Evolutionary conservation across 2,113 vertebrate genomes (phyloP).

Genomic region (Calidris pygmaea): DNA sequence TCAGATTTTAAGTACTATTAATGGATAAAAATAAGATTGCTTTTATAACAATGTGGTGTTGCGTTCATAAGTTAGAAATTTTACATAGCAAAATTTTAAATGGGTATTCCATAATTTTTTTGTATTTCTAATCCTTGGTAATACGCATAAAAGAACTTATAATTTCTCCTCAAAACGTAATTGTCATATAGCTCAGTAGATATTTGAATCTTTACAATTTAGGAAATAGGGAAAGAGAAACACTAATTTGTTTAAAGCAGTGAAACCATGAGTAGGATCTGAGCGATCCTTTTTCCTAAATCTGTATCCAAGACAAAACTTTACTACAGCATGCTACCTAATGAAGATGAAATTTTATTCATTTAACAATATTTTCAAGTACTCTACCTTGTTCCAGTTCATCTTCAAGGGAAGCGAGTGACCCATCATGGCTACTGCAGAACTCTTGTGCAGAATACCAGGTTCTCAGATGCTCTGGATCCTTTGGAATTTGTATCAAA

Average conservation of each 20-base stretch:
- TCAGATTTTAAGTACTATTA: not conserved
- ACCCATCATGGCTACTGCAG: constrained; percentile 79
- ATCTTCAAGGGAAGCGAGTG: constrained; percentile 82
- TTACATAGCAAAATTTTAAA: not conserved
- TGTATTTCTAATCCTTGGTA: not conserved
- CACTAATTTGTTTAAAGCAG: not conserved
- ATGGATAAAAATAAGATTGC: not conserved
- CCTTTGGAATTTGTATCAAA: constrained; percentile 82
- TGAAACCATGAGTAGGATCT: not conserved
- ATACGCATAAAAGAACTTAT: not conserved
- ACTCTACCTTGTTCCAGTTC: constrained; percentile 91
- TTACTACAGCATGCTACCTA: not conserved
- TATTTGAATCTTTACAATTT: not conserved
- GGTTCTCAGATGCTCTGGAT: constrained; percentile 73
- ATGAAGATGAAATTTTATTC: not conserved
- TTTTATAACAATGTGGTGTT: not conserved
- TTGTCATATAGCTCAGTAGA: not conserved
- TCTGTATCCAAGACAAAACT: not conserved
- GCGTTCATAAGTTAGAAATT: not conserved
- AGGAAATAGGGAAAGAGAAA: not conserved
- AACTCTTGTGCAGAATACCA: constrained; percentile 85
- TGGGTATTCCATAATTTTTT: not conserved
- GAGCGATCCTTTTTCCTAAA: not conserved
- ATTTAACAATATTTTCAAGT: not conserved
- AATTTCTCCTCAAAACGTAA: not conserved